Evolutionary conservation across 2,113 vertebrate species (phyloP).

Genomic region (Syrrhaptes paradoxus): DNA sequence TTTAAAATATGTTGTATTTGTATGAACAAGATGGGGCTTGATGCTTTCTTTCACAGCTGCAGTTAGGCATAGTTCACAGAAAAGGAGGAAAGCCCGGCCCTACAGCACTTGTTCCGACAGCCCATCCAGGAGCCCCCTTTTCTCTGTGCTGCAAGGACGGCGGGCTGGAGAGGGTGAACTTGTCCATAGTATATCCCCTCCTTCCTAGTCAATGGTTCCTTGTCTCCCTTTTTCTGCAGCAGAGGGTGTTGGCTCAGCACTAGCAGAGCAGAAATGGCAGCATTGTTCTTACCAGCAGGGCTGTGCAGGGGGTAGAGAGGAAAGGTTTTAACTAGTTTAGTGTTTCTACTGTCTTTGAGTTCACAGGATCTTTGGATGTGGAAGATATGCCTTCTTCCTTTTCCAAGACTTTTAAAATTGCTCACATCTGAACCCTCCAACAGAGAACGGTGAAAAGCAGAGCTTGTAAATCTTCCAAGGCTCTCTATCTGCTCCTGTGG

Average conservation of each 20-base stretch:
- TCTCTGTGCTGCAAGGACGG: not conserved
- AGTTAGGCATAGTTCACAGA: not conserved
- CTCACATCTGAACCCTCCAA: not conserved
- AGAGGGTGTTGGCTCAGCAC: not conserved
- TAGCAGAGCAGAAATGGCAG: not conserved
- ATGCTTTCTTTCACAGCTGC: constrained; percentile 23
- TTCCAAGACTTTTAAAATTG: not conserved
- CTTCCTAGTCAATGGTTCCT: not conserved
- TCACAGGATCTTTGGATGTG: not conserved
- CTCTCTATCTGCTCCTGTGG: not conserved
- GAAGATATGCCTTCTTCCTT: not conserved
- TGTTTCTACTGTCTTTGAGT: not conserved
- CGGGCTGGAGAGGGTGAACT: not conserved
- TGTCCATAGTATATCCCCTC: not conserved
- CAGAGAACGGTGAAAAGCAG: not conserved
- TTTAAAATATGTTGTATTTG: constrained; percentile 62
- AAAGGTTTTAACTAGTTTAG: not conserved
- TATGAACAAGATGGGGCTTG: constrained; percentile 32
- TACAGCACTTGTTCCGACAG: not conserved
- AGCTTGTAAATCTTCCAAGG: not conserved
- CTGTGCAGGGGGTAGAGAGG: not conserved
- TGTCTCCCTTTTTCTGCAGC: not conserved
- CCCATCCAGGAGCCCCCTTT: not conserved
- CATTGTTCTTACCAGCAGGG: not conserved
- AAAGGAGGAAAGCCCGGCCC: not conserved